Base-by-base conservation (phyloP, 2,888 invertebrate species). In the Drosophila falleni region DNA sequence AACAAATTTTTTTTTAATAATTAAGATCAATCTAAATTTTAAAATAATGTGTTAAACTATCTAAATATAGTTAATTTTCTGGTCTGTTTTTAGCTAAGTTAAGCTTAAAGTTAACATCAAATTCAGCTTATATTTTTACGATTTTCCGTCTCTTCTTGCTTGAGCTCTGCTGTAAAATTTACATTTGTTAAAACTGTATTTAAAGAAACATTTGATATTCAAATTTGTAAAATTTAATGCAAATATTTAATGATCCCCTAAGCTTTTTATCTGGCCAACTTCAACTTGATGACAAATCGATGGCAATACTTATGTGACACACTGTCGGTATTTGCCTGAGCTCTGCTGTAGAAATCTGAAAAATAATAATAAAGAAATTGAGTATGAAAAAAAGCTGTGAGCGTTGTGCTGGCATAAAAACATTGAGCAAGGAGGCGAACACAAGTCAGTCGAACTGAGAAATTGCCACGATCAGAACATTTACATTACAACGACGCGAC, bases 391-490 rank as follows among this genome's bases (percentile, higher is more conserved):
- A 23, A 31, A 70, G 26, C 81, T 76, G 80, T 68, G 67, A 74
- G 74, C 71, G 13, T 69, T 73, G 71, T 80, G 66, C 71, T 74
- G 55, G 80, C 90, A 90, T 91, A 90, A 90, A 90, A 90, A 84
- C 90, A 88, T 90, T 86, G 81, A 81, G 89, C 83, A 85, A 87
- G 81, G 85, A 86, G 89, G 80, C 83, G 75, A 80, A 71, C 74
- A 80, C 81, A 87, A 81, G 75, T 91, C 90, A 90, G 91, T 91
- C 80, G 83, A 89, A 81, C 87, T 87, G 82, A 87, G 85, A 88
- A 86, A 80, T 88, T 89, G 90, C 89, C 88, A 84, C 90, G 90
- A 90, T 67, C 83, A 82, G 82, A 78, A 80, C 77, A 73, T 78
- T 66, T 74, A 58, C 63, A 62, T 78, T 66, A 67, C 67, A 71